Conservation (phyloP, 2,113 vertebrate genomes). For the Xiphophorus maculatus region DNA sequence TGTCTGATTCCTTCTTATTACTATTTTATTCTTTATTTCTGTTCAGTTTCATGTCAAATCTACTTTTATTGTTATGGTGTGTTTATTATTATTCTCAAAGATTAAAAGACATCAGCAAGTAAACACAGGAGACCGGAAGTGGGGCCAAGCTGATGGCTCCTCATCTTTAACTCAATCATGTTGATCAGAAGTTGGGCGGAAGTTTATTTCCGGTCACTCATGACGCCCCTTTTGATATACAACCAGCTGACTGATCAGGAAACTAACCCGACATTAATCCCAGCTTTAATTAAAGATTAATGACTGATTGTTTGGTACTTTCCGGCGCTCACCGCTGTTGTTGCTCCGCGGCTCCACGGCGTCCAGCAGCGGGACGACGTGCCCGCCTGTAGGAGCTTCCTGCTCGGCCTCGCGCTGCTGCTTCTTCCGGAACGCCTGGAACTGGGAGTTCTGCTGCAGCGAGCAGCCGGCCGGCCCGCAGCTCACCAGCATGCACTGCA, state of each 20-base stretch:
- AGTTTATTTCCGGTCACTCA: neutral
- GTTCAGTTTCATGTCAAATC: too few species aligned
- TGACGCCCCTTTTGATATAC: too few species aligned
- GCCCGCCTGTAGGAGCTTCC: neutral
- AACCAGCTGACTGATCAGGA: neutral
- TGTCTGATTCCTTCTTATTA: too few species aligned
- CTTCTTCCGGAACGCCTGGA: slow-evolving; percentile 39
- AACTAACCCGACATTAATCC: neutral
- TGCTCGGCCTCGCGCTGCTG: rapidly evolving
- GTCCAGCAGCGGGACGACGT: slow-evolving; percentile 1
- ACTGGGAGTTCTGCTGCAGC: slow-evolving; percentile 3
- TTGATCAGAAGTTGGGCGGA: neutral
- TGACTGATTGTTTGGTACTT: too few species aligned
- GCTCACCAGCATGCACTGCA: slow-evolving; percentile 52
- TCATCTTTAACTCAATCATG: neutral
- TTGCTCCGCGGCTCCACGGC: neutral
- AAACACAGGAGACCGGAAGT: neutral
- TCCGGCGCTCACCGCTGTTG: slow-evolving; percentile 23
- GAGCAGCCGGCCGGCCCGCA: slow-evolving; percentile 50
- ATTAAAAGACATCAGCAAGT: neutral
- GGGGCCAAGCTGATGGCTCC: neutral
- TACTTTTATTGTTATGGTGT: too few species aligned
- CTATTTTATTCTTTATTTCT: too few species aligned
- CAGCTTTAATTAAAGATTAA: too few species aligned
- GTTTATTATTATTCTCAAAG: too few species aligned